Base-by-base conservation (phyloP, 2,797 vertebrate genomes). In the Pelodytes ibericus region DNA sequence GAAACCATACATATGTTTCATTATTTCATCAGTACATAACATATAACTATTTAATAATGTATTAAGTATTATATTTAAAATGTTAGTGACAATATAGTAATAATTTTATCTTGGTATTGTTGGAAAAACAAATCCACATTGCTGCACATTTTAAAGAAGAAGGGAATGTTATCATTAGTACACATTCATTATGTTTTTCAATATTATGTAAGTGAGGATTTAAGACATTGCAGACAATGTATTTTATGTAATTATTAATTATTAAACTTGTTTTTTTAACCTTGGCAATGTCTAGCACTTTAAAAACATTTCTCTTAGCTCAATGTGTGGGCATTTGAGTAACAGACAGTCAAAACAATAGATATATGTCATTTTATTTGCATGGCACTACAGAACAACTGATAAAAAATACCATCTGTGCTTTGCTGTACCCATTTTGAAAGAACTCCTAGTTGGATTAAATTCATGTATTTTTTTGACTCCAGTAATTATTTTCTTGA, bases 401-500 rank as follows among this genome's bases (percentile, higher is more conserved):
- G 74, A 71, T 63, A 76, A 76, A 67, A 76, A 76, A 76, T 76
- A 76, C 74, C 74, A 76, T 76, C 74, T 76, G 74, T 74, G 72
- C 72, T 74, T 2, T 63, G 25, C 58, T 56, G 49, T 71, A 76
- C 62, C 66, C 74, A 70, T 63, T 76, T 22, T 15, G 25, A 41
- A 70, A 70, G 16, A 70, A 44, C 60, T 25, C 10, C 36, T 24
- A 57, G 31, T 57, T 76, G 74, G 66, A 76, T n/a, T 56, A 44
- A 24, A 59, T 61, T 75, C 5, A 60, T 69, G 39, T 53, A 30
- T 75, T 61, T 31, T 20, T 75, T 68, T 68, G 27, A 33, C 33
- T 74, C 18, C 18, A 57, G 39, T 20, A 29, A 65, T 66, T 74
- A 8, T 66, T 30, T 58, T 10, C 15, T 41, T 64, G n/a, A 39